These are phyloP conservation scores for Teinopalpus imperialis DNA, from an alignment of 2,888 invertebrate genomes.

Conservation along the genomic window DNA sequence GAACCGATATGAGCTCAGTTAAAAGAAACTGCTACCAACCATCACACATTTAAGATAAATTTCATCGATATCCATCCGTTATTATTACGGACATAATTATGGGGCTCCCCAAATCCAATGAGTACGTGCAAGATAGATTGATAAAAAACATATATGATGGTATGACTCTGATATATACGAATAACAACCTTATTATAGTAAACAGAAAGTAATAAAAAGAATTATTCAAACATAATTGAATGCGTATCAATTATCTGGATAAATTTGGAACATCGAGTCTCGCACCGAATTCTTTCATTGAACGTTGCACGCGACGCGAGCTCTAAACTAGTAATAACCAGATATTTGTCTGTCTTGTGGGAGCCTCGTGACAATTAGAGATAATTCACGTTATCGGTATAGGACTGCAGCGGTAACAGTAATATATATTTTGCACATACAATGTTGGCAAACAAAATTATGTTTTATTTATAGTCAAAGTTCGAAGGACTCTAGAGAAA, in stretches of 20 bases:
- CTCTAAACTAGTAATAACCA: constrained; percentile 25
- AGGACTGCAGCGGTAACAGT: neutral
- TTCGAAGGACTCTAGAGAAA: no score
- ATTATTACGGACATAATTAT: no score
- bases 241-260: constrained; percentile 25
- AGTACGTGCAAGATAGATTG: no score
- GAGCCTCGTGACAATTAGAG: constrained; percentile 26
- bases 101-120: no score
- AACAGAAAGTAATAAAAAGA: neutral
- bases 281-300: constrained; percentile 21
- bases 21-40: no score
- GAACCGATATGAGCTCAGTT: no score
- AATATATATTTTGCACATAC: constrained; percentile 9
- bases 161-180: no score
- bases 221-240: constrained; percentile 18
- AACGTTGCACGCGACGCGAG: constrained; percentile 20
- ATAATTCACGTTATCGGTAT: constrained; percentile 12
- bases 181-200: neutral
- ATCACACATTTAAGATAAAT: no score
- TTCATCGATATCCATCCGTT: no score
- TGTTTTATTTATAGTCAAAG: no score
- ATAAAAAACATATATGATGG: no score
- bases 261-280: constrained; percentile 24
- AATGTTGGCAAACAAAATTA: constrained; percentile 10
- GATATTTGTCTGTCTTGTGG: constrained; percentile 24